Percentiles rank a stretch among this genome's conserved stretches.
phyloP scores from a whole-genome alignment of 2,888 invertebrate species.

The Pterobdella sp. region DNA sequence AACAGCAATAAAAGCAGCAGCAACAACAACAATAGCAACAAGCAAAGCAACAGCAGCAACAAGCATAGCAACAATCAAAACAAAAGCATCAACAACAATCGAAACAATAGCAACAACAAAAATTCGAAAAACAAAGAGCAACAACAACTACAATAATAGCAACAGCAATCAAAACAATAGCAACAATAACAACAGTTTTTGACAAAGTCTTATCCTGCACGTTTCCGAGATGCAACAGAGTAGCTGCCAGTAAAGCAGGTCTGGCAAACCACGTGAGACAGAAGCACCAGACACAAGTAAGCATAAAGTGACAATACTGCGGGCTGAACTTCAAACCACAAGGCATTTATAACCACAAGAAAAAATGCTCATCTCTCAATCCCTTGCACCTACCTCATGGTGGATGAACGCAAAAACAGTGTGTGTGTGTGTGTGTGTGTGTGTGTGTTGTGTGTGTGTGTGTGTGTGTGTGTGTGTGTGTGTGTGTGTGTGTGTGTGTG shows the following conservation, averaged over 20 bases:
- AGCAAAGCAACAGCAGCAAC: not conserved
- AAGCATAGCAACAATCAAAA: not conserved
- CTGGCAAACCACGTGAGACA: no score
- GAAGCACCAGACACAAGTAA: no score
- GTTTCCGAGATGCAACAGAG: no score
- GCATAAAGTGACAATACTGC: no score
- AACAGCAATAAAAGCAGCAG: constrained; percentile 4
- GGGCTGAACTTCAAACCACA: no score
- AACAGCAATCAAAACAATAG: not conserved
- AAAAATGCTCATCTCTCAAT: no score
- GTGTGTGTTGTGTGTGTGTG: not conserved
- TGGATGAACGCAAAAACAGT: no score
- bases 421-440: no score
- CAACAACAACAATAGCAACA: constrained; percentile 6
- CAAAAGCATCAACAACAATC: not conserved
- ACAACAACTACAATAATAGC: not conserved
- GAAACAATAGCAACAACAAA: not conserved
- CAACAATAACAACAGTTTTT: not conserved
- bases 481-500: not conserved
- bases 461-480: not conserved
- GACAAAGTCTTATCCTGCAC: no score
- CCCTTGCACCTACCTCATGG: no score
- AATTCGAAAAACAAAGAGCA: not conserved
- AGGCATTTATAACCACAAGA: no score
- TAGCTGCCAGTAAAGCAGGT: no score